These are phyloP conservation scores for Cerceris rybyensis DNA, from an alignment of 2,888 invertebrate species.

Conservation along the genomic window DNA sequence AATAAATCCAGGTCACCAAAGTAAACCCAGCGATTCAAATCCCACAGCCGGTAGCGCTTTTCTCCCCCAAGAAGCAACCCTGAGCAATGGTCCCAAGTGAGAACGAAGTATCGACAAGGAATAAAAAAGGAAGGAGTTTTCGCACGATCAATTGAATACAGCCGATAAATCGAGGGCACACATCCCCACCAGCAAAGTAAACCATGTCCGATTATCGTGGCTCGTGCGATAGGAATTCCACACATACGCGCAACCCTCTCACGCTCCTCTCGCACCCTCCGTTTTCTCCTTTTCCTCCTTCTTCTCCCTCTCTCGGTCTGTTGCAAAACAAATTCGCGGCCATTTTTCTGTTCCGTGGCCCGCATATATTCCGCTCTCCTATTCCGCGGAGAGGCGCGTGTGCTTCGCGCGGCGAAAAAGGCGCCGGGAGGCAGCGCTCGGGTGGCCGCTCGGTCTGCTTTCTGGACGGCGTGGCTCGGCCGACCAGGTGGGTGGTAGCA, in stretches of 20 bases:
- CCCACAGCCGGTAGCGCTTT: too few species aligned
- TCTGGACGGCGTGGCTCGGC: constrained; percentile 41
- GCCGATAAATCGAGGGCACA: constrained; percentile 72
- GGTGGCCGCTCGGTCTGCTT: constrained; percentile 51
- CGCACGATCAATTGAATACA: constrained; percentile 69
- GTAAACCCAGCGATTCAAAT: too few species aligned
- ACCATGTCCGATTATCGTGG: constrained; percentile 65
- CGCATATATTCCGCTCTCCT: constrained; percentile 60
- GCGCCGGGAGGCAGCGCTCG: constrained; percentile 54
- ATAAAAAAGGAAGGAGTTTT: constrained; percentile 44
- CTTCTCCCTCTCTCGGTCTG: constrained; percentile 17
- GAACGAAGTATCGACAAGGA: constrained; percentile 14
- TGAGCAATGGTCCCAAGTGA: too few species aligned
- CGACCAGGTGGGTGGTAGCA: constrained; percentile 37
- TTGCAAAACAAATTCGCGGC: constrained; percentile 72
- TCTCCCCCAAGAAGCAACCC: too few species aligned
- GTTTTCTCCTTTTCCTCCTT: constrained; percentile 5
- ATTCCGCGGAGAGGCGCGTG: constrained; percentile 60
- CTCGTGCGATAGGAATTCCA: constrained; percentile 33
- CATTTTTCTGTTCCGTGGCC: constrained; percentile 72
- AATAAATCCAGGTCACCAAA: too few species aligned
- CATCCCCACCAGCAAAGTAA: constrained; percentile 73
- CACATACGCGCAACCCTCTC: constrained; percentile 37
- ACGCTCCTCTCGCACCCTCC: constrained; percentile 10
- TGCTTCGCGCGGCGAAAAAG: constrained; percentile 57